phyloP scores from a whole-genome alignment of 2,797 vertebrate species.

The Remorina albescens region DNA sequence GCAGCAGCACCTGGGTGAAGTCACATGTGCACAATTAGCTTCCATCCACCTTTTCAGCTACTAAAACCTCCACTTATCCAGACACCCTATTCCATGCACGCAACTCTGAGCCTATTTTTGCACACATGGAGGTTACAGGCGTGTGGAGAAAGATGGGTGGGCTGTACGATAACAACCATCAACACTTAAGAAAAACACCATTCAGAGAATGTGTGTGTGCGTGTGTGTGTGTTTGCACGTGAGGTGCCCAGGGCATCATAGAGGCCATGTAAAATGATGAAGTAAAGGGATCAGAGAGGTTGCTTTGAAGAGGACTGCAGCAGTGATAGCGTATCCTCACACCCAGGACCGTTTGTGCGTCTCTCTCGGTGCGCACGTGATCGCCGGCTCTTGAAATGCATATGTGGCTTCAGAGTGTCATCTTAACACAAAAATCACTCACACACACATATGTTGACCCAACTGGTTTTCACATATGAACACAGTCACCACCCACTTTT shows the following conservation, averaged over 20 bases:
- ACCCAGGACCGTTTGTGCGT: conserved; percentile 6
- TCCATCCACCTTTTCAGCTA: conserved; percentile 24
- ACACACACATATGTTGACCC: conserved; percentile 33
- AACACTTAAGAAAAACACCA: conserved; percentile 46
- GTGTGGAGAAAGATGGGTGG: conserved; percentile 36
- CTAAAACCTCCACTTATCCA: conserved; percentile 43
- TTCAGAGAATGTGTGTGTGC: conserved; percentile 5
- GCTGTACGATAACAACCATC: conserved; percentile 47
- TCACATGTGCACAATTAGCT: conserved; percentile 69
- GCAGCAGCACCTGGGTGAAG: conserved; percentile 57
- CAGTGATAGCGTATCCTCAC: conserved; percentile 20
- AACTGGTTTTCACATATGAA: conserved; percentile 23
- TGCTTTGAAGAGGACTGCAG: conserved; percentile 72
- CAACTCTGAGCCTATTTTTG: conserved; percentile 41
- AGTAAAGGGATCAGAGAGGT: conserved; percentile 61
- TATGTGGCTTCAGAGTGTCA: conserved; percentile 28
- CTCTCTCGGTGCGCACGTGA: neutral
- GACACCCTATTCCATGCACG: conserved; percentile 45
- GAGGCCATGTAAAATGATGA: conserved; percentile 57
- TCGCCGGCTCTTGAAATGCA: conserved; percentile 19
- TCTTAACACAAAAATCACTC: neutral
- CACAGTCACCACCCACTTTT: conserved; percentile 45
- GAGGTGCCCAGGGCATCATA: conserved; percentile 36
- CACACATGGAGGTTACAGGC: conserved; percentile 36
- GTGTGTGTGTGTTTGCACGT: conserved; percentile 11